phyloP scores from a whole-genome alignment of 1,140 invertebrate species.

The Aphaenogaster rudis region DNA sequence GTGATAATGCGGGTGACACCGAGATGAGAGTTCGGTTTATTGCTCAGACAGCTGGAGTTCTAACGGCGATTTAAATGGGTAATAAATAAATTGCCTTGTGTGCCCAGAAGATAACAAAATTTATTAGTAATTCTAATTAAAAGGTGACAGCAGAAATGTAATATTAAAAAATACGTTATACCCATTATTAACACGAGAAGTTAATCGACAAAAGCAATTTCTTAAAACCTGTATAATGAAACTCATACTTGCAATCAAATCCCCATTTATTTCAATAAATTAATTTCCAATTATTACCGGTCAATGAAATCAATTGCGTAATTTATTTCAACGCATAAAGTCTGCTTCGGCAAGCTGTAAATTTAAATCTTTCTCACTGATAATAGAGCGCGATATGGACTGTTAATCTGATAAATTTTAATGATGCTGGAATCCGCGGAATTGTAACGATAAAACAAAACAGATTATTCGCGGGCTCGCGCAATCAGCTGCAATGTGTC shows the following conservation, averaged over 20 bases:
- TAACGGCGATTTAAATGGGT: conserved; percentile 39
- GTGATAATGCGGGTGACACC: conserved; percentile 60
- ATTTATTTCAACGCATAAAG: conserved; percentile 37
- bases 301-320: conserved; percentile 31
- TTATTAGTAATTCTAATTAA: conserved; percentile 32
- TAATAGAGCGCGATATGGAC: conserved; percentile 11
- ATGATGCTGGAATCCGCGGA: conserved; percentile 21
- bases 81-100: conserved; percentile 46
- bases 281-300: conserved; percentile 28
- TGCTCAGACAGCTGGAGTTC: conserved; percentile 42
- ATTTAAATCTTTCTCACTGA: conserved; percentile 31
- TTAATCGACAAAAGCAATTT: conserved; percentile 1
- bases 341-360: not conserved
- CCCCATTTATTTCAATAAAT: conserved; percentile 33
- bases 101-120: conserved; percentile 2
- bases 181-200: not conserved
- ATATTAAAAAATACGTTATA: not conserved
- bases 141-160: not conserved
- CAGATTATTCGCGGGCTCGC: not conserved
- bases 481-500: conserved; percentile 2
- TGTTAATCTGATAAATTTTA: conserved; percentile 45
- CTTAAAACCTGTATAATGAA: not conserved
- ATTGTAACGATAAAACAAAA: conserved; percentile 17
- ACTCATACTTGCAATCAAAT: not conserved
- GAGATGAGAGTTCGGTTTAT: conserved; percentile 48